phyloP scores from a whole-genome alignment of 2,113 vertebrate genomes.

The Apteryx owenii region DNA sequence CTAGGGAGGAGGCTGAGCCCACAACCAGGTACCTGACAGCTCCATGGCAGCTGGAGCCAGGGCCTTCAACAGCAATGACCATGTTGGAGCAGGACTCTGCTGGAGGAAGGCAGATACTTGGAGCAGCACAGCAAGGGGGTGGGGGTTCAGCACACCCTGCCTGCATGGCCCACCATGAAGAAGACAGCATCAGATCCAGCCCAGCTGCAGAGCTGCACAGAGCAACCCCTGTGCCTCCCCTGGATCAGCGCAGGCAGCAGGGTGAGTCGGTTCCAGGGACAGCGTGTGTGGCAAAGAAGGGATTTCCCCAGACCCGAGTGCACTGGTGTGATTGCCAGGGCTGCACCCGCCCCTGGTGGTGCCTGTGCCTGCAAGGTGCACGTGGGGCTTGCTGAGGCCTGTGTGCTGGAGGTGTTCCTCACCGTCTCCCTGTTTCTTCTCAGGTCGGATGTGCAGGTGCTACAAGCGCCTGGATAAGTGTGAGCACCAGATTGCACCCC shows the following conservation, averaged over 20 bases:
- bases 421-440: neutral
- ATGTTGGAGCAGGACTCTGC: neutral
- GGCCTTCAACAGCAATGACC: neutral
- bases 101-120: fast-evolving
- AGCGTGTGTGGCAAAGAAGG: fast-evolving
- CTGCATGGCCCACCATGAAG: fast-evolving
- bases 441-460: slow-evolving; percentile 74
- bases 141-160: neutral
- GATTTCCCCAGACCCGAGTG: neutral
- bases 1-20: neutral
- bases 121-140: too few species aligned
- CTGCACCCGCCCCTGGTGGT: too few species aligned
- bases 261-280: neutral
- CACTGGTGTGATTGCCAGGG: neutral
- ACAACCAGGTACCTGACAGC: neutral
- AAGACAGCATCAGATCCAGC: neutral
- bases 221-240: fast-evolving
- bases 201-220: fast-evolving
- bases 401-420: neutral
- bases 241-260: neutral
- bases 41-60: neutral
- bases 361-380: neutral
- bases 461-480: slow-evolving; percentile 79
- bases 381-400: neutral
- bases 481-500: slow-evolving; percentile 73